Base-by-base conservation (phyloP, 2,888 invertebrate genomes). In the Cryptophagus acutangulus region DNA sequence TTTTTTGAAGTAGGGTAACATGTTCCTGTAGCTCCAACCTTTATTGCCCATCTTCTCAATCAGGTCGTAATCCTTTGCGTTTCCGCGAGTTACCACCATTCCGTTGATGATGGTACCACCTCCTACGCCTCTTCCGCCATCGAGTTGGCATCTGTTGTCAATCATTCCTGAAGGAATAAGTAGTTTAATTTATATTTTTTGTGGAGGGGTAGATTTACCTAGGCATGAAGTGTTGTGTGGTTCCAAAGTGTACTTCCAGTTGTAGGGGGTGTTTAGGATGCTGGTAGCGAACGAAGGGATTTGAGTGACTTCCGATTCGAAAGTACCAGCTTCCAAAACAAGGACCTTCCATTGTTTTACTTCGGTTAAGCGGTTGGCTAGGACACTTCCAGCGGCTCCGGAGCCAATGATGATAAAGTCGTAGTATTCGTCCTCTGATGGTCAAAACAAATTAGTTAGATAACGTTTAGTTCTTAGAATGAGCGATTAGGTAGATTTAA, bases 41-140 rank as follows among this genome's bases (percentile, higher is more conserved):
- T 31, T 16, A 5, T 14, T 8, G 33, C 17, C 33, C 10, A 31
- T 14, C 9, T 31, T 8, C n/a, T 13, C 73, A 78, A 78, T 87
- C 65, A 73, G 67, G 52, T 87, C 80, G 66, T 81, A 87, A 57
- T 87, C 84, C 12, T 71, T 68, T 2, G 76, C 77, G 55, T 77
- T 73, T 1, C 78, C 78, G 36, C 79, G 65, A 1, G 74, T 71
- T 57, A 77, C 78, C 46, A 74, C 73, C 76, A 78, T 77, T 45
- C 59, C 58, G 41, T 64, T 63, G 14, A 64, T 57, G 3, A 58
- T 52, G 6, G 54, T 55, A 1, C 58, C 52, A 0, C 80, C 80
- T 1, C 81, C 81, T 47, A 77, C 52, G 2, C 74, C 75, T 57
- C 73, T 75, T 0, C 79, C 79, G 18, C 73, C 59, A 0, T 76